Conservation (phyloP, 2,113 vertebrate genomes). For the crab-eating macaque (Macaca fascicularis) region T2T-MFA8v1.1 NC_088392.1:60718501-60719000, state of each 20-base stretch:
- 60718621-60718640: neutral
- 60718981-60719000: neutral
- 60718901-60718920: neutral
- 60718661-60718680: neutral
- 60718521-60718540: neutral
- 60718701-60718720: neutral
- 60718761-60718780: neutral
- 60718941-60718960: neutral
- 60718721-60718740: neutral
- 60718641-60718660: neutral
- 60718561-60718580: neutral
- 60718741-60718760: neutral
- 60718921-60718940: neutral
- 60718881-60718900: neutral
- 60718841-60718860: neutral
- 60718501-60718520: neutral
- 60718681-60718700: neutral
- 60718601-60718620: constrained; percentile 36
- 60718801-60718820: neutral
- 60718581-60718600: neutral
- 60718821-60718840: neutral
- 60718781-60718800: neutral
- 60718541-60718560: constrained; percentile 21
- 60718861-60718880: neutral
- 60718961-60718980: neutral